Evolutionary conservation across 2,113 vertebrate genomes (phyloP).

Genomic region (Hymenochirus boettgeri): DNA sequence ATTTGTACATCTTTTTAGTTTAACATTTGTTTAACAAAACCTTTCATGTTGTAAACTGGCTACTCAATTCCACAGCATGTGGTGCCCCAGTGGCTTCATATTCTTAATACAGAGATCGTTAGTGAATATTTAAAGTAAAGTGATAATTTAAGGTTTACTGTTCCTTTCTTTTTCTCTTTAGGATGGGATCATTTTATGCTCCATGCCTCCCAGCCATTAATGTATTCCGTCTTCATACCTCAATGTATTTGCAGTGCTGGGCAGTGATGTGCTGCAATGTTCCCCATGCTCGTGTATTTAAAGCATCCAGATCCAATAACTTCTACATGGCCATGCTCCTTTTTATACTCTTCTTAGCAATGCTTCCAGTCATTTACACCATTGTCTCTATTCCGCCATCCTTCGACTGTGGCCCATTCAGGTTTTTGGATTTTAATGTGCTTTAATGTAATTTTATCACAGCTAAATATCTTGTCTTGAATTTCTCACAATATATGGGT

Average conservation of each 20-base stretch:
- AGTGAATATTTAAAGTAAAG: too few species aligned
- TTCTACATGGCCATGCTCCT: conserved; percentile 96
- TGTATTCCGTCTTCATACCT: conserved; percentile 88
- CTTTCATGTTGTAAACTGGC: too few species aligned
- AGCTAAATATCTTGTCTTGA: too few species aligned
- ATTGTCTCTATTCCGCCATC: conserved; percentile 92
- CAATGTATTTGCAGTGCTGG: conserved; percentile 97
- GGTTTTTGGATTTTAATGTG: too few species aligned
- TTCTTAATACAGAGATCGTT: too few species aligned
- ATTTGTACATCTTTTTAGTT: too few species aligned
- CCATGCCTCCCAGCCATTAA: conserved; percentile 93
- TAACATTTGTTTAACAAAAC: too few species aligned
- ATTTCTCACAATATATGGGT: too few species aligned
- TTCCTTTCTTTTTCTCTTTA: conserved; percentile 48
- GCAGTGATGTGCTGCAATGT: conserved; percentile 96
- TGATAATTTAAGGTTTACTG: too few species aligned
- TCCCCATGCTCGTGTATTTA: conserved; percentile 89
- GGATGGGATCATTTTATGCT: conserved; percentile 96
- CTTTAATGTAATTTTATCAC: too few species aligned
- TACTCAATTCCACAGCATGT: too few species aligned
- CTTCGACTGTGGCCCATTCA: conserved; percentile 96
- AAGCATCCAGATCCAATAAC: conserved; percentile 91
- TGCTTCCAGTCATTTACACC: conserved; percentile 89
- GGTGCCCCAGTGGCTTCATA: too few species aligned
- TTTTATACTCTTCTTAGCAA: conserved; percentile 93